Evolutionary conservation across 2,797 vertebrate species (phyloP), one percentile per base, ranked within the genome.

Genomic region (Coracias cyanogaster): DNA sequence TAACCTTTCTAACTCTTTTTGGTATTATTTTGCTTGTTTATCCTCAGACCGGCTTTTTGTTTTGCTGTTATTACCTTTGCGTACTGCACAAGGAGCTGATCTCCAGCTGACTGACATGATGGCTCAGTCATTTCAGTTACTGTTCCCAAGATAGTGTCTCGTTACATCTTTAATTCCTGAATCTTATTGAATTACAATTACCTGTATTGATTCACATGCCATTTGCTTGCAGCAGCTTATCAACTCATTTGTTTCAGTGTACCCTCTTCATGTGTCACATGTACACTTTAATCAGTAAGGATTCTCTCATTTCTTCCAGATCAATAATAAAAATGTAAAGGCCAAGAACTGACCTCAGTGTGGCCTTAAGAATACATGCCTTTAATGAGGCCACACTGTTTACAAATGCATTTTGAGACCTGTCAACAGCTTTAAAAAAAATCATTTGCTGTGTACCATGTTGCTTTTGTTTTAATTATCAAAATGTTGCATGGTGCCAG

Each of bases 131-230:
- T 82, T 93, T 90, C 39, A 43, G 54, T 79, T 82, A 24, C 70
- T 82, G 25, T 62, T 91, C 80, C 43, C 26, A 84, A 86, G 45
- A 76, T 20, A 76, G 54, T 16, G 15, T 60, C 88, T 96, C 83
- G 66, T 95, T 95, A 94, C 72, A 25, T 51, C 24, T 81, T 8
- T 76, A 90, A 92, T 76, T 96, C 77, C 80, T 79, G 82, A 80
- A 89, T 94, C 81, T 65, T 65, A 25, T 79, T 89, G 72, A 72
- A 89, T 90, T 77, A 76, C 54, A 96, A 89, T 95, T 94, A 89
- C 54, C 39, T 89, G 51, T 80, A 45, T 71, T 92, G 85, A 78
- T 74, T 82, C 62, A 25, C 26, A 48, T 51, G 43, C 48, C 24
- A 69, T 89, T 94, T 93, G 71, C 73, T 94, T 89, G 73, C 66